phyloP scores from a whole-genome alignment of 2,113 vertebrate genomes.

The Peromyscus maniculatus region DNA sequence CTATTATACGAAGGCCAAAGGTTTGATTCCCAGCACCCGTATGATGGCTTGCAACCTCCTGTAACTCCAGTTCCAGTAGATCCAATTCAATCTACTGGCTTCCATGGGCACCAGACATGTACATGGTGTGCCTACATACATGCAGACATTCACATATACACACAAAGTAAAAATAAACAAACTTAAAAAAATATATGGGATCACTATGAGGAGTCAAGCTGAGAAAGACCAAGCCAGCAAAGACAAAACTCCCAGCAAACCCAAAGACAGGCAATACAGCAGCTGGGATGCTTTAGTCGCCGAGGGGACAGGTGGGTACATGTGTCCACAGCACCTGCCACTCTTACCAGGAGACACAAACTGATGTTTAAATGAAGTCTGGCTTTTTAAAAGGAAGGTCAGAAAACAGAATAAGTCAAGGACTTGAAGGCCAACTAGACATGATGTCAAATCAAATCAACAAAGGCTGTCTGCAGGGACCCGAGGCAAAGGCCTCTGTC shows the following conservation, averaged over 20 bases:
- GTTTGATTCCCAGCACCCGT: neutral
- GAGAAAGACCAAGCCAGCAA: neutral
- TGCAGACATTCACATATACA: neutral
- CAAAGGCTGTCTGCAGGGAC: neutral
- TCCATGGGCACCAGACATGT: neutral
- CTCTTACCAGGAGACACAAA: neutral
- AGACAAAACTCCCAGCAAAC: neutral
- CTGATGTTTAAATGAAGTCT: neutral
- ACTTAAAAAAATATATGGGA: neutral
- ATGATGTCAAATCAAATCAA: neutral
- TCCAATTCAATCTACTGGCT: neutral
- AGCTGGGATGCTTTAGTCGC: too few species aligned
- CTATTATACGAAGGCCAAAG: neutral
- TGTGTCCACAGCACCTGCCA: neutral
- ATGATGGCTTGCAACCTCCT: neutral
- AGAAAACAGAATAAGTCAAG: neutral
- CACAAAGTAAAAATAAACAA: neutral
- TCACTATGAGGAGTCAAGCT: neutral
- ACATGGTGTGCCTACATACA: neutral
- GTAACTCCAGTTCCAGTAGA: too few species aligned
- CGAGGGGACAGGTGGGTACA: neutral
- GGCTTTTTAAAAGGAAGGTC: neutral
- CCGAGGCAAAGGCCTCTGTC: neutral
- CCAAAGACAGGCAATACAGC: neutral
- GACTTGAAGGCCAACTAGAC: neutral